These are phyloP conservation scores for Melanerpes formicivorus DNA, from an alignment of 2,113 vertebrate species.

Conservation along the genomic window DNA sequence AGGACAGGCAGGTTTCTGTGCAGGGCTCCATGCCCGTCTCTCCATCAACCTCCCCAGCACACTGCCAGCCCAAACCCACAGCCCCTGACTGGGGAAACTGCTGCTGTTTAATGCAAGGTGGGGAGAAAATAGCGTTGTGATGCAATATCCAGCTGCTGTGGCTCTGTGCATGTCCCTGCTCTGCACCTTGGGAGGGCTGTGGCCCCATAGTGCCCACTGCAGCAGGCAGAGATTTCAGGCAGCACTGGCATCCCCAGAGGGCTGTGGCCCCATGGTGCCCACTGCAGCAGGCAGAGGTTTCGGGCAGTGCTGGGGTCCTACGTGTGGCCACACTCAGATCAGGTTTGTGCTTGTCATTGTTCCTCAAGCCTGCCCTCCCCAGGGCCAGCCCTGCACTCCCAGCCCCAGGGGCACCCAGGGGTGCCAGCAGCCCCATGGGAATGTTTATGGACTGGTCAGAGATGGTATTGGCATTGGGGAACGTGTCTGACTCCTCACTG, in stretches of 20 bases:
- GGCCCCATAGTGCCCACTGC: rapidly evolving
- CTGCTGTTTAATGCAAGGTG: not conserved
- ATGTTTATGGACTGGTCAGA: not conserved
- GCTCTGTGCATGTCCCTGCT: rapidly evolving
- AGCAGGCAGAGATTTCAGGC: not conserved
- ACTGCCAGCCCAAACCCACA: rapidly evolving
- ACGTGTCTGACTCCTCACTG: not conserved
- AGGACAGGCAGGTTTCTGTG: not conserved
- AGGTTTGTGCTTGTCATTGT: not conserved
- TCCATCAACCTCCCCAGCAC: rapidly evolving
- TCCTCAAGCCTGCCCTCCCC: not conserved
- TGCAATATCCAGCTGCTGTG: not conserved
- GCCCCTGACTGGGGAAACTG: not conserved
- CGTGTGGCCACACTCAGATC: rapidly evolving
- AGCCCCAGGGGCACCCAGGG: rapidly evolving
- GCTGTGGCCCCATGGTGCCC: not conserved
- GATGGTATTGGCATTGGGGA: not conserved
- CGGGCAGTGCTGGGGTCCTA: not conserved
- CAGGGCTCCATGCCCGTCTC: not conserved
- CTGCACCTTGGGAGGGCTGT: rapidly evolving
- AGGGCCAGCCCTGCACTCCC: rapidly evolving
- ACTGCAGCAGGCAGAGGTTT: not conserved
- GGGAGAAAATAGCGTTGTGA: rapidly evolving
- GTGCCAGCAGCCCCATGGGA: not conserved
- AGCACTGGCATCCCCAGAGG: not conserved